Conservation (phyloP, 2,113 vertebrate species). For the Anguilla rostrata region DNA sequence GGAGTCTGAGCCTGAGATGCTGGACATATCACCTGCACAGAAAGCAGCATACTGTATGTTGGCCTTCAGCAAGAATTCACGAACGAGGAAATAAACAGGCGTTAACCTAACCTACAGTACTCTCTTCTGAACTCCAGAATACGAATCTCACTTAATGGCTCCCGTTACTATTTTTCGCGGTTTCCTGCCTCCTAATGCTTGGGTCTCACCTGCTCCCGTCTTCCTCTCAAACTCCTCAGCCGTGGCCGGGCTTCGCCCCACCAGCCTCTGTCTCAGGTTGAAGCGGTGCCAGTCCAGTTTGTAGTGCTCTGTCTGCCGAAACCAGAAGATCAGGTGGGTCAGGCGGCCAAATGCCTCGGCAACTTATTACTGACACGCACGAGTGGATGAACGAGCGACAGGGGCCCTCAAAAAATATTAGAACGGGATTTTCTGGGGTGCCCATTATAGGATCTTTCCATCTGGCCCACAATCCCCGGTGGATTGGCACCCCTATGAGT, state of each 20-base stretch:
- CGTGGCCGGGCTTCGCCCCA: conserved; percentile 60
- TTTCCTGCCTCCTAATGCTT: background rate
- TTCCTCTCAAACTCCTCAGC: conserved; percentile 85
- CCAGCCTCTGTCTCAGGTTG: conserved; percentile 86
- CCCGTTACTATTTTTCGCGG: background rate
- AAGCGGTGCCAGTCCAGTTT: conserved; percentile 95
- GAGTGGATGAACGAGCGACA: too few species aligned
- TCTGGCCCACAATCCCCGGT: too few species aligned
- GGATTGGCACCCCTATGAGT: too few species aligned
- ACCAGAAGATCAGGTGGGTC: background rate
- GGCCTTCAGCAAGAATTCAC: background rate
- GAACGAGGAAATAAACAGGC: background rate
- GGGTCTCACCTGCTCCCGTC: conserved; percentile 66
- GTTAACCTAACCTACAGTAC: background rate
- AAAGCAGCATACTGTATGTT: background rate
- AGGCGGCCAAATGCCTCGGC: background rate
- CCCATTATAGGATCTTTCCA: too few species aligned
- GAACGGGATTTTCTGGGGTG: too few species aligned
- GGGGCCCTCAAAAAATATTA: too few species aligned
- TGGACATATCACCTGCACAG: conserved; percentile 85
- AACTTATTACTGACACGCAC: too few species aligned
- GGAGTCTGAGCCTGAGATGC: conserved; percentile 90
- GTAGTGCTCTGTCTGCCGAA: conserved; percentile 86
- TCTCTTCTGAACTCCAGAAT: background rate
- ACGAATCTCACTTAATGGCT: background rate